Evolutionary conservation across 1,140 invertebrate species (phyloP).

Genomic region (Bombus confusus): DNA sequence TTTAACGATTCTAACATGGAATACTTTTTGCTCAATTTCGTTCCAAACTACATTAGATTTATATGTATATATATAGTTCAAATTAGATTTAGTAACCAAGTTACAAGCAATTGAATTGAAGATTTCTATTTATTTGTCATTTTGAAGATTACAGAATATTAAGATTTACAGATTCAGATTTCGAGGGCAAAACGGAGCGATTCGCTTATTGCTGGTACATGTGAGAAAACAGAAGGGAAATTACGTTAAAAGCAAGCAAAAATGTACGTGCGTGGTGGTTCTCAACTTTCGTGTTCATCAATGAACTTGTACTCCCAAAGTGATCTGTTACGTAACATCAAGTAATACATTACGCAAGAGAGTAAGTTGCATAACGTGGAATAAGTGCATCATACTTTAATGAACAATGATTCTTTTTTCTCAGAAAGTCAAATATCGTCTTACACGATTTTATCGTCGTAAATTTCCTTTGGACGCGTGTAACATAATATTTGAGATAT

Average conservation of each 20-base stretch:
- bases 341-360: conserved; percentile 17
- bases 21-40: no score
- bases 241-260: background rate
- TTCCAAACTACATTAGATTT: no score
- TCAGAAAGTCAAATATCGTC: background rate
- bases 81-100: no score
- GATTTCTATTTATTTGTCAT: background rate
- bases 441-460: background rate
- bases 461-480: background rate
- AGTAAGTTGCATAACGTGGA: background rate
- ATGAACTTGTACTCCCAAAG: background rate
- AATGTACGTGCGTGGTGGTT: no score
- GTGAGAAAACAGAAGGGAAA: background rate
- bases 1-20: background rate
- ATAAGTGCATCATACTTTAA: background rate
- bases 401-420: background rate
- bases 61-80: no score
- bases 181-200: background rate
- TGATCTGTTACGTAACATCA: conserved; percentile 7
- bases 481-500: background rate
- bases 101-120: background rate
- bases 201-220: background rate
- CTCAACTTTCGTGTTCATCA: background rate
- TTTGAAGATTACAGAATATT: background rate
- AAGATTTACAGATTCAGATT: background rate